Evolutionary conservation across 2,113 vertebrate species (phyloP), one percentile per base, ranked within the genome.

Genomic region (Rhinoptilus africanus): DNA sequence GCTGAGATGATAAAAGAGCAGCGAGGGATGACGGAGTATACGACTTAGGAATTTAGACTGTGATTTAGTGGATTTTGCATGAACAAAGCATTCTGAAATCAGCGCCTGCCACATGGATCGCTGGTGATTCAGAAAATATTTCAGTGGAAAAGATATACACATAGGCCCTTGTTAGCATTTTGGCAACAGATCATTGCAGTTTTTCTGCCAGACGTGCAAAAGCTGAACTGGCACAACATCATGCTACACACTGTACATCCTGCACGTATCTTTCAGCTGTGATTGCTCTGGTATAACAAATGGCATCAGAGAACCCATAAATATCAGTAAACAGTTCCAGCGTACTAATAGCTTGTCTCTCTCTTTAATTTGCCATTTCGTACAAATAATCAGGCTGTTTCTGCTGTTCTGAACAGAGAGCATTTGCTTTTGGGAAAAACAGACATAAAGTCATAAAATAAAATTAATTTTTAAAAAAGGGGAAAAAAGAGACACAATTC

Each of bases 81-180:
- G 92, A 96, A 93, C 83, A 95, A 97, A 95, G 89, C 91, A 82
- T 54, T 84, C 86, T 88, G 87, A 96, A 97, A 95, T 95, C 86
- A 85, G 86, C 3, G 66, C 85, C 86, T 95, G 96, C 91, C 84
- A 89, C 86, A 93, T 43, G 91, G 92, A 97, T 89, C 80, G 75
- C 41, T 82, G 86, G 71, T 89, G 91, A 88, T 71, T 94, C 91
- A 95, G 77, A 95, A 95, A 96, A 79, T 89, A 93, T 73, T 93
- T 94, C 86, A 79, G 86, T 84, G 45, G 59, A 71, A 92, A 88
- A 91, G 83, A 96, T 72, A 95, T 57, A 93, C 69, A 95, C 85
- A 92, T 0, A 91, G 92, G 86, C 63, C 77, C 95, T 96, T 96
- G 92, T 97, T 92, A 95, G 88, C 84, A 76, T 95, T 96, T 91